phyloP scores from a whole-genome alignment of 2,113 vertebrate species.

The Mesocricetus auratus region DNA sequence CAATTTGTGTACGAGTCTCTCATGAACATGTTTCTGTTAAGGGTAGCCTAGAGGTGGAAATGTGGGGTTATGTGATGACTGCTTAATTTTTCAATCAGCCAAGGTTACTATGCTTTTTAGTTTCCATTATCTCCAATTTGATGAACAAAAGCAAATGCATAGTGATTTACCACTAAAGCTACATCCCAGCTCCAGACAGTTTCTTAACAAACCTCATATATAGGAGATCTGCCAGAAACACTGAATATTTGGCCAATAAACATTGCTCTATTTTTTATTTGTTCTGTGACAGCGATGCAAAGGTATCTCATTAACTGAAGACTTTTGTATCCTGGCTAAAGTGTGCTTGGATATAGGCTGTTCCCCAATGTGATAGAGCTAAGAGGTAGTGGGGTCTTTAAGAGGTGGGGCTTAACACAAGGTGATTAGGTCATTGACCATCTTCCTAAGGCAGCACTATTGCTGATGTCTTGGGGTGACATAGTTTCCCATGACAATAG shows the following conservation, averaged over 20 bases:
- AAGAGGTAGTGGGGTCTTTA: not conserved
- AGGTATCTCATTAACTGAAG: not conserved
- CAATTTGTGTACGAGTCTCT: not conserved
- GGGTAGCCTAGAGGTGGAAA: not conserved
- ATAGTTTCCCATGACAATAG: not conserved
- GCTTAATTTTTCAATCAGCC: not conserved
- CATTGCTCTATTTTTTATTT: not conserved
- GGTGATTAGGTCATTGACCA: not conserved
- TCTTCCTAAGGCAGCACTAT: not conserved
- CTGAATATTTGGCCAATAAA: not conserved
- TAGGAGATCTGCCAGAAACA: not conserved
- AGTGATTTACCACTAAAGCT: not conserved
- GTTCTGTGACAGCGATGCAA: not conserved
- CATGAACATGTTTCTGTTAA: not conserved
- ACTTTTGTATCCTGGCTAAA: not conserved
- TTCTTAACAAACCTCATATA: not conserved
- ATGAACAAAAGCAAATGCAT: accelerated
- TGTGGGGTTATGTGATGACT: not conserved
- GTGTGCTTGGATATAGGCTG: not conserved
- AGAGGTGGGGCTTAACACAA: not conserved
- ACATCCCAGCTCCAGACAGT: not conserved
- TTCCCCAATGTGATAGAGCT: not conserved
- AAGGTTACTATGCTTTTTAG: not conserved
- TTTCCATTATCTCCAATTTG: slow-evolving; percentile 59
- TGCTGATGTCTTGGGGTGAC: not conserved